Evolutionary conservation across 2,797 vertebrate species (phyloP).

Genomic region (Pseudochromis fuscus): DNA sequence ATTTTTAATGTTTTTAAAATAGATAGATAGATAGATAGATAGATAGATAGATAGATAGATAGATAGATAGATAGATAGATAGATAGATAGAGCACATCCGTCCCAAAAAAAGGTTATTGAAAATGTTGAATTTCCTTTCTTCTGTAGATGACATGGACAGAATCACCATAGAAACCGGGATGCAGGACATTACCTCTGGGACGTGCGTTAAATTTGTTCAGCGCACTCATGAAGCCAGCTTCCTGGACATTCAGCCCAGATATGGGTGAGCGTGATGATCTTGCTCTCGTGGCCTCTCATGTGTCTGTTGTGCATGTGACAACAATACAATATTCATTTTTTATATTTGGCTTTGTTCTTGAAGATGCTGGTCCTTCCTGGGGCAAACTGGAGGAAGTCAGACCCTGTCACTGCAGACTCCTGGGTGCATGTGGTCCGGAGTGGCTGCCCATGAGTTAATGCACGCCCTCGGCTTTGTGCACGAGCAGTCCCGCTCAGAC

Average conservation of each 20-base stretch:
- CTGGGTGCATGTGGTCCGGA: slow-evolving; percentile 89
- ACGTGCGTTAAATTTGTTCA: slow-evolving; percentile 85
- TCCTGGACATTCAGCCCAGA: slow-evolving; percentile 83
- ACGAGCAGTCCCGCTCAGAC: slow-evolving; percentile 91
- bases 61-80: too few relatives aligned
- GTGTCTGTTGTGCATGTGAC: background rate
- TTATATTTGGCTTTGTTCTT: slow-evolving; percentile 7
- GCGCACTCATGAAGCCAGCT: slow-evolving; percentile 82
- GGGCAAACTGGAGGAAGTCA: slow-evolving; percentile 89
- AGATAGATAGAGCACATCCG: too few relatives aligned
- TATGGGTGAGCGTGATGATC: slow-evolving; percentile 83
- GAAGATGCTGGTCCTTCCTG: slow-evolving; percentile 91
- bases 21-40: too few relatives aligned
- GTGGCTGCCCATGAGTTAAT: slow-evolving; percentile 89
- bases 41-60: too few relatives aligned
- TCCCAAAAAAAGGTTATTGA: too few relatives aligned
- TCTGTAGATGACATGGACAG: slow-evolving; percentile 84
- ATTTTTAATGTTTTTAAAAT: too few relatives aligned
- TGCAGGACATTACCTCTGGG: slow-evolving; percentile 83
- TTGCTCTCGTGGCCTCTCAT: background rate
- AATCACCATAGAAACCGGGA: slow-evolving; percentile 85
- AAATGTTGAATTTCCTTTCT: too few relatives aligned
- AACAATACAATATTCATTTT: background rate
- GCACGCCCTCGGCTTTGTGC: slow-evolving; percentile 90
- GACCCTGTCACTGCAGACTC: slow-evolving; percentile 87